Conservation (phyloP, 2,888 invertebrate genomes). For the Ecdyonurus torrentis region DNA sequence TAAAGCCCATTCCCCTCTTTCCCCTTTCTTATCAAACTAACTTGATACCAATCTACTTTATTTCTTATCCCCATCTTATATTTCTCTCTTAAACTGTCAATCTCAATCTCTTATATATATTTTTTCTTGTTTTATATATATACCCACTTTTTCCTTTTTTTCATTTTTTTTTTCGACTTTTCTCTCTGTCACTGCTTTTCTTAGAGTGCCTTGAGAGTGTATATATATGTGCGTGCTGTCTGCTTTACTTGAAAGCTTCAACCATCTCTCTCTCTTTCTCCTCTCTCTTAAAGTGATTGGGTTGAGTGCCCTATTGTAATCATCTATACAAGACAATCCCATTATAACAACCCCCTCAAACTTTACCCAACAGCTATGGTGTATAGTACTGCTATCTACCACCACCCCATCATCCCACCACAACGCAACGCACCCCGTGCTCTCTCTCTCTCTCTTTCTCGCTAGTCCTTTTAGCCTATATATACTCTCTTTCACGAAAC, state of each 20-base stretch:
- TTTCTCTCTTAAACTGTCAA: background rate
- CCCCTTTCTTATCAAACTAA: no score
- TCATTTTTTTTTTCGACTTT: background rate
- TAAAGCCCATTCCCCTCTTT: no score
- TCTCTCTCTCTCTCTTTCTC: conserved; percentile 18
- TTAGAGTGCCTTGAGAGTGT: background rate
- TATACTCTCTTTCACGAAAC: background rate
- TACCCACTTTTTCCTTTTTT: background rate
- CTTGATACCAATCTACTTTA: background rate
- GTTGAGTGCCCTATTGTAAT: conserved; percentile 27
- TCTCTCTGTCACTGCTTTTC: background rate
- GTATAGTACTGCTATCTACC: conserved; percentile 21
- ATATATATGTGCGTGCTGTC: conserved; percentile 1
- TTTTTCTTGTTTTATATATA: background rate
- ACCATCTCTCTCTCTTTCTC: background rate
- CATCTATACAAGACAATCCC: conserved; percentile 29
- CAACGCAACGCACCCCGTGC: no score
- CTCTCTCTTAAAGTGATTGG: conserved; percentile 20
- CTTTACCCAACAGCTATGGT: conserved; percentile 13
- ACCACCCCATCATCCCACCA: background rate
- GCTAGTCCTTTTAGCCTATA: conserved; percentile 11
- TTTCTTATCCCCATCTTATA: background rate
- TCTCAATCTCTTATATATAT: background rate
- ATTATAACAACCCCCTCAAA: conserved; percentile 23
- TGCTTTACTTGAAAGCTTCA: background rate